Percentiles rank a stretch among this genome's conserved stretches.
phyloP scores from a whole-genome alignment of 1,140 invertebrate genomes.

The Pseudomyrmex pallidus region DNA sequence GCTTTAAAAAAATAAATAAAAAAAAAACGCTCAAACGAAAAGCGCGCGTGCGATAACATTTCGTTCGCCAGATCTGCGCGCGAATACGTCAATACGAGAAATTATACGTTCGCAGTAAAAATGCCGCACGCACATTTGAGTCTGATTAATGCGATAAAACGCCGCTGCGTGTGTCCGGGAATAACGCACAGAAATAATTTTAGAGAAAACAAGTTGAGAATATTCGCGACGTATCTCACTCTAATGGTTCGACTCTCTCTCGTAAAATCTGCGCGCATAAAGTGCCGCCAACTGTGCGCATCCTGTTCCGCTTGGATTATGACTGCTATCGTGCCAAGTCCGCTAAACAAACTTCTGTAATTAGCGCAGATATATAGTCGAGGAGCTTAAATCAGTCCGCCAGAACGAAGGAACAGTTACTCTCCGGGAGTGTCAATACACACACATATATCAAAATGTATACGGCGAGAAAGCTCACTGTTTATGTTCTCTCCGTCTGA shows the following conservation, averaged over 20 bases:
- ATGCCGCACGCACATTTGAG: not conserved
- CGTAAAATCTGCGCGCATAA: slow-evolving; percentile 52
- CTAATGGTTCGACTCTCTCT: slow-evolving; percentile 26
- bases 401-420: slow-evolving; percentile 38
- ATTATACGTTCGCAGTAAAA: no score
- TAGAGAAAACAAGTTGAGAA: slow-evolving; percentile 5
- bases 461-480: not conserved
- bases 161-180: no score
- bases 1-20: not conserved
- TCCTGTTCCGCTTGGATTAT: slow-evolving; percentile 57
- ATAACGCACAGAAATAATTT: slow-evolving; percentile 14
- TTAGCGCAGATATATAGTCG: slow-evolving; percentile 43
- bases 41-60: no score
- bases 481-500: not conserved
- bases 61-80: not conserved
- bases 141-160: slow-evolving; percentile 24
- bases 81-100: not conserved
- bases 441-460: not conserved
- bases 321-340: slow-evolving; percentile 54
- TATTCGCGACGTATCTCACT: slow-evolving; percentile 27
- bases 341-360: slow-evolving; percentile 61
- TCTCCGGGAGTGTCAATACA: slow-evolving; percentile 30
- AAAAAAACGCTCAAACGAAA: no score
- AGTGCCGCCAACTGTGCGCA: slow-evolving; percentile 45
- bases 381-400: slow-evolving; percentile 53